phyloP scores from a whole-genome alignment of 2,888 invertebrate species.

The Meteorus cinctellus region DNA sequence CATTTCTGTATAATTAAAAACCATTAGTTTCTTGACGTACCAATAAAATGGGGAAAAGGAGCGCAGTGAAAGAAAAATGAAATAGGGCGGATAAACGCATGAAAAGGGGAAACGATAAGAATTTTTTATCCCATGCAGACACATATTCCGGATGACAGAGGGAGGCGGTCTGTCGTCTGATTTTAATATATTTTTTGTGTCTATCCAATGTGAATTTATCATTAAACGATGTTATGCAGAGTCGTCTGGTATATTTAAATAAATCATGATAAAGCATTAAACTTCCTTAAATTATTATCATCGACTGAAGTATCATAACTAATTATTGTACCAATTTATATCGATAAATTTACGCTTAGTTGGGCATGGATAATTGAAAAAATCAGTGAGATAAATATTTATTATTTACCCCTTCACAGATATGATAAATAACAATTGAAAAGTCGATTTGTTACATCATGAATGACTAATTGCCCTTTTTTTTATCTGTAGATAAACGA shows the following conservation, averaged over 20 bases:
- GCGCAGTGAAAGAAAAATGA: neutral
- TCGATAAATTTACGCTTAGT: neutral
- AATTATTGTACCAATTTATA: neutral
- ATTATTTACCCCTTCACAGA: no score
- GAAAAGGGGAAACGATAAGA: conserved; percentile 1
- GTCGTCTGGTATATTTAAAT: neutral
- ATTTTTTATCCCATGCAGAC: neutral
- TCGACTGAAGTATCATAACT: neutral
- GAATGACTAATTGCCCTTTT: no score
- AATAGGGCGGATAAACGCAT: conserved; percentile 1
- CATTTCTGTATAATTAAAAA: no score
- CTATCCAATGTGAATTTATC: conserved; percentile 2
- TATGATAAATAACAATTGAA: no score
- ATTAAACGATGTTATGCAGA: neutral
- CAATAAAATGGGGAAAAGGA: neutral
- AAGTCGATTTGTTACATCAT: no score
- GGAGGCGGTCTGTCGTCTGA: neutral
- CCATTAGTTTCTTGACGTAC: no score
- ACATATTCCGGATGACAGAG: neutral
- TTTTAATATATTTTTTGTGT: neutral
- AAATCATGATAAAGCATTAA: neutral
- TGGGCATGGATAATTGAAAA: neutral
- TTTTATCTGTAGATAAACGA: no score
- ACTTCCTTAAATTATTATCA: neutral
- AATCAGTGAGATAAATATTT: no score